Conservation (phyloP, 2,888 invertebrate genomes). For the Orthonychiurus folsomi region DNA sequence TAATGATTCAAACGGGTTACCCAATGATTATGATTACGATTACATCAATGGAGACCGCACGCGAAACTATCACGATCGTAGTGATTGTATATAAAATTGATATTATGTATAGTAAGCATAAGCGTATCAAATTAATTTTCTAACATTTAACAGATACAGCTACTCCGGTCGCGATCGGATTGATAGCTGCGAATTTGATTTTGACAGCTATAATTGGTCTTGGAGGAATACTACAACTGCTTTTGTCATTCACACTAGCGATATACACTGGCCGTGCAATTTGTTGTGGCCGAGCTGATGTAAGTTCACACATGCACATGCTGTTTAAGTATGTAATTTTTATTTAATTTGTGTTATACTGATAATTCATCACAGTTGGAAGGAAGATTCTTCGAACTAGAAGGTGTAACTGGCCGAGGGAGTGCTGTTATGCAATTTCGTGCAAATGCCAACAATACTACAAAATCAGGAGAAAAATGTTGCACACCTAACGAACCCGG, state of each 20-base stretch:
- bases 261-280: not conserved
- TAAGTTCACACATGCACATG: not conserved
- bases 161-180: too few species aligned
- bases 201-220: not conserved
- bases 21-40: too few species aligned
- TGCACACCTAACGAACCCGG: too few species aligned
- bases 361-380: not conserved
- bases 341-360: not conserved
- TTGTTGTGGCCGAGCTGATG: not conserved
- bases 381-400: not conserved
- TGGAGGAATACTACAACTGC: not conserved
- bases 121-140: too few species aligned
- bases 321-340: not conserved
- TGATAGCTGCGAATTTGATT: not conserved
- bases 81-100: too few species aligned
- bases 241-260: not conserved
- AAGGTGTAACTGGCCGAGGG: not conserved
- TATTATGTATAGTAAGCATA: too few species aligned
- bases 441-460: not conserved
- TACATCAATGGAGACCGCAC: too few species aligned
- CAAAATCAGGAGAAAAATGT: not conserved
- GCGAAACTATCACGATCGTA: too few species aligned
- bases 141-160: too few species aligned
- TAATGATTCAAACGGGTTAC: too few species aligned
- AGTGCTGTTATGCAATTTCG: not conserved